phyloP scores from a whole-genome alignment of 2,113 vertebrate species.

The Lates calcarifer region DNA sequence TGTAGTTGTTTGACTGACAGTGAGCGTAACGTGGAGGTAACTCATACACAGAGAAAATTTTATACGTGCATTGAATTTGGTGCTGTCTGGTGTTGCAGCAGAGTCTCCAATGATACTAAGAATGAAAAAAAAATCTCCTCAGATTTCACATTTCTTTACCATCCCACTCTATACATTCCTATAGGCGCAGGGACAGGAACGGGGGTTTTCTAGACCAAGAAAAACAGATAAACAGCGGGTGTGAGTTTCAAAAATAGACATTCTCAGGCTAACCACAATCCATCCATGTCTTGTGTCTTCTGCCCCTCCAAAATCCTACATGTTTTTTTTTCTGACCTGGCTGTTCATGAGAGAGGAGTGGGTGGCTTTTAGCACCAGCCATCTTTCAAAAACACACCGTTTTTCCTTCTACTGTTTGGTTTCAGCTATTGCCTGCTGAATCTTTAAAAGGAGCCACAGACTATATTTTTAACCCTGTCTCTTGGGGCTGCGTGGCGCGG shows the following conservation, averaged over 20 bases:
- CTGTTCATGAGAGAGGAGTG: conserved; percentile 85
- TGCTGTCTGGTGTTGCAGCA: not conserved
- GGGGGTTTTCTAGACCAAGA: conserved; percentile 16
- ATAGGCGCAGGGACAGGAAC: not conserved
- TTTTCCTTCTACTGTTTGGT: conserved; percentile 76
- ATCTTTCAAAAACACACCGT: conserved; percentile 73
- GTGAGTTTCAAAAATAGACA: conserved; percentile 44
- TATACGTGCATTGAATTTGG: conserved; percentile 1
- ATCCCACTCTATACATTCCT: not conserved
- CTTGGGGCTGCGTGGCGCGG: conserved; percentile 68
- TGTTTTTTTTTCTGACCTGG: conserved; percentile 52
- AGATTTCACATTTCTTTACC: not conserved
- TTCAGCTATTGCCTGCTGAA: conserved; percentile 70
- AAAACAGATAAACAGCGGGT: conserved; percentile 30
- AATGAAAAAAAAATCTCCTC: not conserved
- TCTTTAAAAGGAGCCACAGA: conserved; percentile 81
- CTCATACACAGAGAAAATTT: not conserved
- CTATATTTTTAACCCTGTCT: conserved; percentile 84
- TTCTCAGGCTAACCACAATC: conserved; percentile 54
- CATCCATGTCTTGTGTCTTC: conserved; percentile 40
- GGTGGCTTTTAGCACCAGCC: conserved; percentile 72
- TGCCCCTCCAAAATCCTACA: conserved; percentile 19
- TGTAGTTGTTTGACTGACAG: conserved; percentile 14
- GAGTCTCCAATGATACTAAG: not conserved
- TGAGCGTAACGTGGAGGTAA: conserved; percentile 2